Evolutionary conservation across 2,113 vertebrate species (phyloP).

Genomic region (Dasyurus viverrinus): DNA sequence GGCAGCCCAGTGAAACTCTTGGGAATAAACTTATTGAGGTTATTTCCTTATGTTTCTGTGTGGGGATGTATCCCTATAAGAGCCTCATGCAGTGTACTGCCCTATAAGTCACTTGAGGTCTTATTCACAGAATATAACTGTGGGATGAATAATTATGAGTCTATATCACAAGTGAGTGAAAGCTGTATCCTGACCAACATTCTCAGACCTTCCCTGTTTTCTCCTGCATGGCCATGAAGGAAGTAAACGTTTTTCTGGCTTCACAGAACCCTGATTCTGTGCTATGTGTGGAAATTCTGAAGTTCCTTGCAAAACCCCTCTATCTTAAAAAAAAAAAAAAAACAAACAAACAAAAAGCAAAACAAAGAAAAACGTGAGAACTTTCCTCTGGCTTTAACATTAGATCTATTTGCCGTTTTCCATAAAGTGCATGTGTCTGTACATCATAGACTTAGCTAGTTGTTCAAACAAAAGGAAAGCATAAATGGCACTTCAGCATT

Average conservation of each 20-base stretch:
- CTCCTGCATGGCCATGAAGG: background rate
- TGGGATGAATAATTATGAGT: background rate
- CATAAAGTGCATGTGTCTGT: constrained; percentile 21
- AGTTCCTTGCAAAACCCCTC: background rate
- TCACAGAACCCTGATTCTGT: background rate
- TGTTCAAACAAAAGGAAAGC: constrained; percentile 71
- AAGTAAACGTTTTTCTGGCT: background rate
- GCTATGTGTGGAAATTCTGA: background rate
- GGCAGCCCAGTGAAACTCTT: background rate
- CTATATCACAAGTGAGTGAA: background rate
- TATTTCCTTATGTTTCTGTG: background rate
- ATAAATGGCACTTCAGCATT: constrained; percentile 68
- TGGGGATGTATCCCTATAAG: background rate
- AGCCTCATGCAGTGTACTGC: background rate
- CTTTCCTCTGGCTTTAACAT: background rate
- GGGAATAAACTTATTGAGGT: background rate
- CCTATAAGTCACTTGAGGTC: background rate
- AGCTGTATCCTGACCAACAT: background rate
- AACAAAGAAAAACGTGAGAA: background rate
- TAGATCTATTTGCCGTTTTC: constrained; percentile 45
- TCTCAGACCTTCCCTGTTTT: background rate
- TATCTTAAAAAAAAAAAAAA: background rate
- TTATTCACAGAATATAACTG: background rate
- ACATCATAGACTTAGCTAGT: constrained; percentile 55
- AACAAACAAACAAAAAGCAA: background rate